Base-by-base conservation (phyloP, 1,140 invertebrate genomes). In the Danaus plexippus region DNA sequence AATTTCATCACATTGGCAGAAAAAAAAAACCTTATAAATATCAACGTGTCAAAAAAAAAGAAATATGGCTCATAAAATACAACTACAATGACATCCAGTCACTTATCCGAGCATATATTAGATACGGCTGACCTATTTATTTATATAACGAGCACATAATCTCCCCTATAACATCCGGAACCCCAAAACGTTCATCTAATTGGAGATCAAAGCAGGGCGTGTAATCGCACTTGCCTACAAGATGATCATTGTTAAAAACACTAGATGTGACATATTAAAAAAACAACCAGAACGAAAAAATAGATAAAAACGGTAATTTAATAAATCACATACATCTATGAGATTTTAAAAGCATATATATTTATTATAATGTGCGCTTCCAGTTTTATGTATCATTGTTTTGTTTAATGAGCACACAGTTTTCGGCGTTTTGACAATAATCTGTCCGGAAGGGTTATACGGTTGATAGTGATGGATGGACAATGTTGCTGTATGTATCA, bases 181-280 rank as follows among this genome's bases (percentile, higher is more conserved):
- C 77, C 82, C 80, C 77, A 77, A 85, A 85, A 83, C 82, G 80
- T 82, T 78, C 80, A 77, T 82, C 80, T 84, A 84, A 85, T 85
- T 83, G 79, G 80, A 85, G 73, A 83, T 85, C 82, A 85, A 85
- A 85, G 80, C 71, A 73, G 77, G 77, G 77, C 75, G 79, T 73
- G 71, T 81, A 83, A 81, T 81, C 78, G 79, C 62, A 75, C 58
- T 57, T 60, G 57, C 69, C 67, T 71, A 64, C 65, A 15, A 15
- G 1, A 63, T 64, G 68, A 78, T 73, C 50, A 49, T 56, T 67
- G 49, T 51, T 41, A 54, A 9, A 43, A 9, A 8, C 43, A 47
- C 68, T 75, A 47, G 78, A 81, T 67, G 57, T 61, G 73, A 47
- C 43, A 32, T 32, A 32, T 32, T 5, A 3, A 32, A 32, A n/a